Evolutionary conservation across 2,113 vertebrate genomes (phyloP), one percentile per base, ranked within the genome.

Genomic region (Ochotona princeps): DNA sequence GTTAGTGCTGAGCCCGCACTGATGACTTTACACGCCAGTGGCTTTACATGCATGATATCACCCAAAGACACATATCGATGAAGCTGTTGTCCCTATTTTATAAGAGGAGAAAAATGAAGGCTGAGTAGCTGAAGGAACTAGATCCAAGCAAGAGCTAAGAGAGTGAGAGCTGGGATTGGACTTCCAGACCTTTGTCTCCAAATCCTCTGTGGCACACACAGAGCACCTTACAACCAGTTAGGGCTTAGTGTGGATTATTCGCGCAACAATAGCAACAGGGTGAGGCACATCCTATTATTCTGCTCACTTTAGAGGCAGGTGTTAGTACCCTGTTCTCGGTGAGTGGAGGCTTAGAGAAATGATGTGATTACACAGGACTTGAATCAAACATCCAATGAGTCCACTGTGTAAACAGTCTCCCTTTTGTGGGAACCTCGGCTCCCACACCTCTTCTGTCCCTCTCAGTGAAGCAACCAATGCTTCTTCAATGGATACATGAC

Each of bases 331-430:
- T 49, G 38, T 85, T 95, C 74, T 76, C 69, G 69, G 30, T 87
- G 76, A 89, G 81, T 30, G 57, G 87, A 91, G 76, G 82, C 73
- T 74, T 79, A 84, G 67, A 89, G 87, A 91, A 93, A 74, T 63
- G 23, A 91, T 35, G 65, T 72, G 73, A 89, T 94, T 89, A 87
- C 14, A 63, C 3, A 82, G 69, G 0, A 26, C 61, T 21, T 61
- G 51, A 5, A 57, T 44, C 35, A 87, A 85, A 89, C 69, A 70
- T 0, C 4, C 65, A 84, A 44, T 30, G 20, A 89, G 49, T 30
- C 91, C 76, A 74, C 44, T 49, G 72, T 21, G 13, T 21, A 23
- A 2, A 23, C 60, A 49, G 51, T 69, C 28, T 75, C 57, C 49
- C 30, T 80, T 83, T 70, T 66, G 66, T 65, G 78, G 51, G 20